These are phyloP conservation scores for Pan paniscus DNA, from an alignment of 2,113 vertebrate species.

Conservation along the genomic window DNA sequence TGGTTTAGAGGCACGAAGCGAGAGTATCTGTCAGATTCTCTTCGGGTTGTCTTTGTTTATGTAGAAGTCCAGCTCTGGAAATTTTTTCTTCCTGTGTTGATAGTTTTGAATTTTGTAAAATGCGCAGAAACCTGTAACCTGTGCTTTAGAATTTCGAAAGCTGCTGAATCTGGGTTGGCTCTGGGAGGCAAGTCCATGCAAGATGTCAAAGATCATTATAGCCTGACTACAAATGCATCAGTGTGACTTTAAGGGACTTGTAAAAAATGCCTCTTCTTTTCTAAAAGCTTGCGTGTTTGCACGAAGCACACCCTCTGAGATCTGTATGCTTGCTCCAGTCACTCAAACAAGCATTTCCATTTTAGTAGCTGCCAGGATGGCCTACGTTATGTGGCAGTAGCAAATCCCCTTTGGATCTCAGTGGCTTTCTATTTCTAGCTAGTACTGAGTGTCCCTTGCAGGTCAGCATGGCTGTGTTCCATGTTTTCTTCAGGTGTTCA, in stretches of 20 bases:
- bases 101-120: background rate
- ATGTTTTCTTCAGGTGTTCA: background rate
- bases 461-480: background rate
- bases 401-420: background rate
- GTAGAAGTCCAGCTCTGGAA: background rate
- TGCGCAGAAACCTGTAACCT: background rate
- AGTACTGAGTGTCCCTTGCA: background rate
- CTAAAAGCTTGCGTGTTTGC: background rate
- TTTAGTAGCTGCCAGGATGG: background rate
- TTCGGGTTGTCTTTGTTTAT: background rate
- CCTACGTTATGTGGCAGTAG: too few species aligned
- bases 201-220: background rate
- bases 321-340: background rate
- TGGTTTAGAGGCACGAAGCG: too few species aligned
- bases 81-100: rapidly evolving
- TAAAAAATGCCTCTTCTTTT: background rate
- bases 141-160: background rate
- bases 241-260: background rate
- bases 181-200: background rate
- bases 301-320: background rate
- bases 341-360: background rate
- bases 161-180: background rate
- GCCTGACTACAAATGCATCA: background rate
- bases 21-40: rapidly evolving
- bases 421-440: background rate